Evolutionary conservation across 2,888 invertebrate genomes (phyloP), one percentile per base, ranked within the genome.

Genomic region (Cephus nigrinus): DNA sequence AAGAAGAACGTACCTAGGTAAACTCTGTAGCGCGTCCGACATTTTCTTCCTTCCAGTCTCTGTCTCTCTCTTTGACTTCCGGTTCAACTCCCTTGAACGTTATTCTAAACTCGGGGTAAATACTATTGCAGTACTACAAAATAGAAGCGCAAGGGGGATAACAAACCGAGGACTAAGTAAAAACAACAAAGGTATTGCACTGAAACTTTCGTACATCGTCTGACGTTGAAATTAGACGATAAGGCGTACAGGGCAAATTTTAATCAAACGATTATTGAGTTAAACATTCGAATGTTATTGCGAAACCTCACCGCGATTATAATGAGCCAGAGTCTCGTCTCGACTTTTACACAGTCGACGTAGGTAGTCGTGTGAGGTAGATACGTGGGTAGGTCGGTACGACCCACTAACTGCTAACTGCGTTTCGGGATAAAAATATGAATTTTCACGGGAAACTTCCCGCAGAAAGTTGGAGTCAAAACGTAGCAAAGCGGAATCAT

Each of bases 211-310:
- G 81, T 80, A 82, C 82, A 84, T 83, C 84, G 84, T 86, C 84
- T 86, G 85, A 86, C 87, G 87, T 86, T 84, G 85, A 86, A 86
- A 87, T 88, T 86, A 86, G 84, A 81, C 75, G 80, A 80, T 76
- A 36, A 69, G 15, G 74, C 75, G 79, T 68, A 69, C 68, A 77
- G 81, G 82, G 85, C 81, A 82, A 82, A 85, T 87, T 88, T 88
- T 88, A 88, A 88, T 88, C 88, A 88, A 88, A 87, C 84, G 84
- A 82, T 86, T 86, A 88, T 88, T 83, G 86, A 87, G 87, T 88
- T 87, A 84, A 87, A 86, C 88, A 87, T 87, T 88, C 84, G 86
- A 85, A 86, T 86, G 84, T 87, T 83, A 87, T 87, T 85, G 84
- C 83, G 34, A 75, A 55, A 55, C 71, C 69, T 77, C 30, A 23